Evolutionary conservation across 2,888 invertebrate genomes (phyloP), one percentile per base, ranked within the genome.

Genomic region (Drosophila pseudotalamancana): DNA sequence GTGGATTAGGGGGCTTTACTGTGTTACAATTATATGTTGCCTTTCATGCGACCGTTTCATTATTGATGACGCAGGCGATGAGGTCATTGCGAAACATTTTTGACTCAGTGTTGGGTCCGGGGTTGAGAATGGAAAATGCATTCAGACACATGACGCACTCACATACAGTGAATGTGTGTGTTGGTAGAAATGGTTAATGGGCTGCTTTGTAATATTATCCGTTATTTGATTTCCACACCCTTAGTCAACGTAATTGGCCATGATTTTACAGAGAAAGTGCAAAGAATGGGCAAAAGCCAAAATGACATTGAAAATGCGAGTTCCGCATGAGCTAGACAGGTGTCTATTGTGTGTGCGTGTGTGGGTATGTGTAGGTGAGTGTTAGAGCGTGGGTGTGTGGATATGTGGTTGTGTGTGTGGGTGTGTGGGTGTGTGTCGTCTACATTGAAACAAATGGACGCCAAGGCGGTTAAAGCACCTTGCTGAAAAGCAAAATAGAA

Each of bases 21-120:
- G 11, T 35, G 18, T 35, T 35, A 11, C 11, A 9, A 29, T 21
- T 19, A 18, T 14, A 49, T 40, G 27, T 43, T 65, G 49, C 16
- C 32, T 60, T 50, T 18, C 23, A 40, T 16, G 61, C 34, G 40
- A 40, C 42, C 55, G 62, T 77, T 75, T 69, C 67, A 80, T 69
- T 73, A 85, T 67, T 65, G 82, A 82, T 81, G 81, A 81, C 81
- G 81, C 81, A 81, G 68, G 67, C 71, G 67, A 85, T 81, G 81
- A 81, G 82, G 72, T 81, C 81, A 81, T 82, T 55, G 62, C 56
- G 35, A 73, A 50, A 50, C 64, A 56, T 53, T 55, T 63, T 35
- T 42, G 46, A 43, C 42, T 42, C 51, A 43, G 16, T 43, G 40
- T 40, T 40, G n/a, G n/a, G n/a, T n/a, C n/a, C n/a, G n/a, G n/a